phyloP scores from a whole-genome alignment of 2,888 invertebrate species.

The Entomobrya proxima region DNA sequence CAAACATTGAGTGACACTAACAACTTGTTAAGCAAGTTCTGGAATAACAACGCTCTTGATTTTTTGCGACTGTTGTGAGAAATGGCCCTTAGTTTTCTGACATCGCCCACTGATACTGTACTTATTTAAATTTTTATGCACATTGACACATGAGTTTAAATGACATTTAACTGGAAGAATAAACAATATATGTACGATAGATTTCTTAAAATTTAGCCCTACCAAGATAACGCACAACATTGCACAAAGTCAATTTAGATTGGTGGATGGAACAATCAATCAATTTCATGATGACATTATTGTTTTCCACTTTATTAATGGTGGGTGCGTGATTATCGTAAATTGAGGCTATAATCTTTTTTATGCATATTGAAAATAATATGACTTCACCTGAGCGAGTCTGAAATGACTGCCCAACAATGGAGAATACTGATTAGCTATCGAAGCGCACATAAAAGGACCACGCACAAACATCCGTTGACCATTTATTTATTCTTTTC shows the following conservation, averaged over 20 bases:
- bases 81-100: too few relatives aligned
- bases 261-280: not conserved
- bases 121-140: too few relatives aligned
- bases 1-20: too few relatives aligned
- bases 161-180: too few relatives aligned
- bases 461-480: not conserved
- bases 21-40: too few relatives aligned
- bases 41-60: too few relatives aligned
- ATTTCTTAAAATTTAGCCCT: too few relatives aligned
- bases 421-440: conserved; percentile 24
- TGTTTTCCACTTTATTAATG: conserved; percentile 22
- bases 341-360: not conserved
- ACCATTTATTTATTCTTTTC: not conserved
- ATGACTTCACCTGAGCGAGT: not conserved
- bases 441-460: not conserved
- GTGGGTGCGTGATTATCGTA: conserved; percentile 9
- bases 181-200: too few relatives aligned
- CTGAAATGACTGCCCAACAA: not conserved
- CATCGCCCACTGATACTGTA: too few relatives aligned
- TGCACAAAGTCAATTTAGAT: not conserved
- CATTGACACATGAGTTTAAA: too few relatives aligned
- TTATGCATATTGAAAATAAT: not conserved
- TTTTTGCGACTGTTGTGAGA: too few relatives aligned
- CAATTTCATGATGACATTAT: conserved; percentile 25
- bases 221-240: too few relatives aligned